A percentile compares a stretch with the other conserved stretches of the same genome.
Conservation (phyloP, 1,140 invertebrate genomes). For the Ylistrum balloti region DNA sequence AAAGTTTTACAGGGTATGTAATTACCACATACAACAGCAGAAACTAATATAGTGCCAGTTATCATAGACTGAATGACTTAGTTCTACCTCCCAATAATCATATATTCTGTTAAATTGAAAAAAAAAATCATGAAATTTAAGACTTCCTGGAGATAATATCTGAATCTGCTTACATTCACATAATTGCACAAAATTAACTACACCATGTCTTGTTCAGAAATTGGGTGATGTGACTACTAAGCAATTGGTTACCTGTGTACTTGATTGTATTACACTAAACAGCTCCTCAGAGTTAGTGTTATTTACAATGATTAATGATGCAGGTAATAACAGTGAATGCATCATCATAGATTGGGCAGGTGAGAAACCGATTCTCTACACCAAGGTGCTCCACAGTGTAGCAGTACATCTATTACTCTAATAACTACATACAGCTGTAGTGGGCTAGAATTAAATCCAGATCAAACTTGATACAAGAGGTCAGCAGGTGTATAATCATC, state of each 20-base stretch:
- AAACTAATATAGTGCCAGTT: no score
- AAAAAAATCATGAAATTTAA: not conserved
- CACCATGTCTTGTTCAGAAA: not conserved
- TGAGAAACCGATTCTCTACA: not conserved
- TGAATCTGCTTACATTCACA: not conserved
- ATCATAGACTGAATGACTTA: no score
- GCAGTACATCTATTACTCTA: not conserved
- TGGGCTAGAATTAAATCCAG: not conserved
- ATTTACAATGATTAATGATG: slow-evolving; percentile 6
- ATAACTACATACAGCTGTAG: slow-evolving; percentile 17
- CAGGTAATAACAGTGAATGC: not conserved
- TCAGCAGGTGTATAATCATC: slow-evolving; percentile 4
- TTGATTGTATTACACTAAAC: not conserved
- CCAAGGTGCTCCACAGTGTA: not conserved
- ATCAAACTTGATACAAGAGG: not conserved
- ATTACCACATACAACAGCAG: no score
- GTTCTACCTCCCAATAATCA: no score
- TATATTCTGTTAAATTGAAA: no score
- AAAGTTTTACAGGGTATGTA: no score
- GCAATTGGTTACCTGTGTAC: not conserved
- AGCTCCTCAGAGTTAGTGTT: not conserved
- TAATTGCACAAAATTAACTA: not conserved
- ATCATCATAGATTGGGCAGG: not conserved
- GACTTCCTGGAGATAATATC: not conserved
- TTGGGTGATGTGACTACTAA: not conserved